phyloP scores from a whole-genome alignment of 2,797 vertebrate species.

The Arrhamphus sclerolepis region DNA sequence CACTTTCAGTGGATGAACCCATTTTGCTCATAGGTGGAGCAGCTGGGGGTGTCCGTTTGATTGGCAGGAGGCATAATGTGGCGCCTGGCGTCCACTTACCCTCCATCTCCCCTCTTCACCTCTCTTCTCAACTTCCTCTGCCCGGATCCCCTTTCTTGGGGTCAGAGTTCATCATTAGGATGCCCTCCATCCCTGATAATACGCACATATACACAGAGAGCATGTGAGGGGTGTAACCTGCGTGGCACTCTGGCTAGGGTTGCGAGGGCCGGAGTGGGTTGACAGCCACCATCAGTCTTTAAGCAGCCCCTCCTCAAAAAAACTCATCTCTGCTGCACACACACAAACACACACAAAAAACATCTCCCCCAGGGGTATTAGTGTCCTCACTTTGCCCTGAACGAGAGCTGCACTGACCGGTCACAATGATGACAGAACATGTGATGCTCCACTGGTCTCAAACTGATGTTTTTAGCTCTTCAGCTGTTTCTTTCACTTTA shows the following conservation, averaged over 20 bases:
- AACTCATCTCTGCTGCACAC: slow-evolving; percentile 23
- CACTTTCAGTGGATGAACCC: slow-evolving; percentile 48
- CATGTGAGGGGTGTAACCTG: slow-evolving; percentile 32
- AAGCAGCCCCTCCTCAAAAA: slow-evolving; percentile 12
- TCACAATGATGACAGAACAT: slow-evolving; percentile 56
- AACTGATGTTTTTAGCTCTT: slow-evolving; percentile 2
- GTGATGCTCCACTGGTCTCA: slow-evolving; percentile 14
- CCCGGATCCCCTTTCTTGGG: slow-evolving; percentile 75
- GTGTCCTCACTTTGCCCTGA: slow-evolving; percentile 65
- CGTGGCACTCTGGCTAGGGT: slow-evolving; percentile 40
- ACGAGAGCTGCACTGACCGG: slow-evolving; percentile 52
- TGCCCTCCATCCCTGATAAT: slow-evolving; percentile 63
- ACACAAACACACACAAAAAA: slow-evolving; percentile 26
- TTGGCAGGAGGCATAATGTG: slow-evolving; percentile 69
- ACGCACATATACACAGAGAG: slow-evolving; percentile 41
- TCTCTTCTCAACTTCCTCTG: slow-evolving; percentile 76
- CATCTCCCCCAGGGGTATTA: slow-evolving; percentile 46
- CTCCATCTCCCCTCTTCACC: slow-evolving; percentile 69
- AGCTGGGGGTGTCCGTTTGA: slow-evolving; percentile 55
- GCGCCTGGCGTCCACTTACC: slow-evolving; percentile 61
- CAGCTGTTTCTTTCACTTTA: slow-evolving; percentile 7
- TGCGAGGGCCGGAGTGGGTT: slow-evolving; percentile 43
- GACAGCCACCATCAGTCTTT: slow-evolving; percentile 72
- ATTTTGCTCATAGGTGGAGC: slow-evolving; percentile 22
- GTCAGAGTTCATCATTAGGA: slow-evolving; percentile 77